Evolutionary conservation across 2,888 invertebrate species (phyloP).

Genomic region (Itoplectis maculator): DNA sequence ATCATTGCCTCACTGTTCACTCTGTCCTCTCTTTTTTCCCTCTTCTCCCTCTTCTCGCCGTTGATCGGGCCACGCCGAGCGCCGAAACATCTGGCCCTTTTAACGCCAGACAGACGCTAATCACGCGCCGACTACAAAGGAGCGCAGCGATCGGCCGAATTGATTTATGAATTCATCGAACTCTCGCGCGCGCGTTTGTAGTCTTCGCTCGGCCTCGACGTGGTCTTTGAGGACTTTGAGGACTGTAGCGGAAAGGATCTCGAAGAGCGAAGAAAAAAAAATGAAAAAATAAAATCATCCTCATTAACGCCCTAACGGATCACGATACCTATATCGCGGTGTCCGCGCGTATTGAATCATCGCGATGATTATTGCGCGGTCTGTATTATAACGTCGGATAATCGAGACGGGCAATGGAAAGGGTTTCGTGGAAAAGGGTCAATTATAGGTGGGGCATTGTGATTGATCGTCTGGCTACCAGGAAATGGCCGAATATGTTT

Average conservation of each 20-base stretch:
- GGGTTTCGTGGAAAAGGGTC: conserved; percentile 35
- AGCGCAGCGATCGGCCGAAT: conserved; percentile 65
- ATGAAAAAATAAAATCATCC: too few species aligned
- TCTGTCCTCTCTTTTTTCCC: conserved; percentile 45
- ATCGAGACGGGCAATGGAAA: conserved; percentile 22
- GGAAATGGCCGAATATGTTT: conserved; percentile 30
- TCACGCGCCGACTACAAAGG: conserved; percentile 70
- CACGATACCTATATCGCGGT: conserved; percentile 58
- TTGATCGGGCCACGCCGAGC: conserved; percentile 50
- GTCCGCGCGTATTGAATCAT: conserved; percentile 57
- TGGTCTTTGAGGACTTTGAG: conserved; percentile 51
- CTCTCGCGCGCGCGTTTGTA: conserved; percentile 46
- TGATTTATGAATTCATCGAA: conserved; percentile 73
- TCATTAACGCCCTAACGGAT: conserved; percentile 59
- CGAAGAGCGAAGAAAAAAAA: conserved; percentile 44
- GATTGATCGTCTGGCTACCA: conserved; percentile 61
- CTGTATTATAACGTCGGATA: conserved; percentile 33
- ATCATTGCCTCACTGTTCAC: conserved; percentile 55
- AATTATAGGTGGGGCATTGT: conserved; percentile 57
- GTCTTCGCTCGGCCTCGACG: conserved; percentile 32
- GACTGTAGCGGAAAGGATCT: not conserved
- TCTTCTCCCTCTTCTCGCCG: conserved; percentile 35
- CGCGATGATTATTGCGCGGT: conserved; percentile 49
- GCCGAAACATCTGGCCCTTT: conserved; percentile 71
- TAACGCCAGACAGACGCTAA: conserved; percentile 72